Evolutionary conservation across 1,140 invertebrate species (phyloP), one percentile per base, ranked within the genome.

Genomic region (Pomacea maculata): DNA sequence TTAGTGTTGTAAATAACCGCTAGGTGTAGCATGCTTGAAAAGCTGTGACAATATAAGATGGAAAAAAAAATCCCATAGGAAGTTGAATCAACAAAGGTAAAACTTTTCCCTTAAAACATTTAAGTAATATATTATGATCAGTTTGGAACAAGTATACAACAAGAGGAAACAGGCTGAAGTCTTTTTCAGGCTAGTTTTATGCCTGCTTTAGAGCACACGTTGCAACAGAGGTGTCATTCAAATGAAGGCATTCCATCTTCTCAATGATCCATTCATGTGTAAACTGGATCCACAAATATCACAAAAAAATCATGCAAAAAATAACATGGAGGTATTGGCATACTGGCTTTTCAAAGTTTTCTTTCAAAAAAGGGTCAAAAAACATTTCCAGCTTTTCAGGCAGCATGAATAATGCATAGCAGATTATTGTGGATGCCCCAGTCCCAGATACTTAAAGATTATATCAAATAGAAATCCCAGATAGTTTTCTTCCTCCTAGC

Each of bases 221-320:
- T 61, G 57, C 57, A 61, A 61, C 57, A 61, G 34, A 45, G 57
- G 57, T 61, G 57, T 61, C 11, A 61, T 61, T 61, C 57, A 61
- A 61, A 61, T 61, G 52, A 45, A 72, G 52, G 71, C 71, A 72
- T 34, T 72, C 71, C 29, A 45, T 72, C 9, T 72, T 72, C 71
- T 45, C 34, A 45, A 11, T 34, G 17, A 57, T 75, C 73, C n/a
- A 75, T 57, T 52, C 73, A 75, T 57, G 73, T 75, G 73, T 75
- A 75, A 75, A 75, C 45, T 54, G 67, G 67, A 70, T 70, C n/a
- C n/a, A 70, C 67, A 75, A 75, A 75, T 75, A 75, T 75, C 73
- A 75, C 73, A 75, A 75, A 52, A 71, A 73, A 73, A 21, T 55
- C 29, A 70, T 34, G 21, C 29, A 25, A 70, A 75, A 54, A 57